Evolutionary conservation across 2,113 vertebrate species (phyloP).

Genomic region (Brevimyrus niger): DNA sequence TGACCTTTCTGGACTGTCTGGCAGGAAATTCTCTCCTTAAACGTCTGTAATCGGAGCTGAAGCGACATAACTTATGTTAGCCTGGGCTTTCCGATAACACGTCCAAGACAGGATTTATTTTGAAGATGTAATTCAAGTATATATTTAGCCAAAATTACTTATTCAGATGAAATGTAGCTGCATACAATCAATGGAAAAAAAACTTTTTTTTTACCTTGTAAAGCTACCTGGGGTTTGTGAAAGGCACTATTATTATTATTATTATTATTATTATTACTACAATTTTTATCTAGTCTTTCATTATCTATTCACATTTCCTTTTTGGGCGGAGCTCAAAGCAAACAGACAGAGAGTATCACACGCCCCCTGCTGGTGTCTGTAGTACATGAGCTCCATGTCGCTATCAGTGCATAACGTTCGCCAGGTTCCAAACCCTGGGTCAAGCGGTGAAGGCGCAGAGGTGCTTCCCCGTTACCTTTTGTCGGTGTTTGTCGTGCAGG

Average conservation of each 20-base stretch:
- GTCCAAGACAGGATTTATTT: not conserved
- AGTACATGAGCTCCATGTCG: not conserved
- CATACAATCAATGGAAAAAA: not conserved
- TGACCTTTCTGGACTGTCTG: not conserved
- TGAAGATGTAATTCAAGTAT: not conserved
- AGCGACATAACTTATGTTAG: not conserved
- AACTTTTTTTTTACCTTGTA: not conserved
- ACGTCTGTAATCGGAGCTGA: not conserved
- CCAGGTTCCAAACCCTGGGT: not conserved
- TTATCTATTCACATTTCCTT: not conserved
- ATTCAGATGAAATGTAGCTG: not conserved
- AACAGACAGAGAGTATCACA: not conserved
- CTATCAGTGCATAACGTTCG: not conserved
- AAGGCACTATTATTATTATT: not conserved
- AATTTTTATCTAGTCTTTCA: not conserved
- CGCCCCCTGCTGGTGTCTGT: not conserved
- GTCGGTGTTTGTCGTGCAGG: constrained; percentile 45
- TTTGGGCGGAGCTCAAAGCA: not conserved
- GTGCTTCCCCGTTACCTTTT: too few relatives aligned
- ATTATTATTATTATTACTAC: too few relatives aligned
- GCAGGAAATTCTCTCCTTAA: not conserved
- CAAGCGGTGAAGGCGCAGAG: not conserved
- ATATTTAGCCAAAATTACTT: too few relatives aligned
- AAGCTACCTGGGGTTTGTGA: not conserved
- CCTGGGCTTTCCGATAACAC: not conserved